Percentiles rank a stretch among this genome's conserved stretches.
These are phyloP conservation scores for Rhyacophila brunnea DNA, from an alignment of 1,140 invertebrate species.

Conservation along the genomic window DNA sequence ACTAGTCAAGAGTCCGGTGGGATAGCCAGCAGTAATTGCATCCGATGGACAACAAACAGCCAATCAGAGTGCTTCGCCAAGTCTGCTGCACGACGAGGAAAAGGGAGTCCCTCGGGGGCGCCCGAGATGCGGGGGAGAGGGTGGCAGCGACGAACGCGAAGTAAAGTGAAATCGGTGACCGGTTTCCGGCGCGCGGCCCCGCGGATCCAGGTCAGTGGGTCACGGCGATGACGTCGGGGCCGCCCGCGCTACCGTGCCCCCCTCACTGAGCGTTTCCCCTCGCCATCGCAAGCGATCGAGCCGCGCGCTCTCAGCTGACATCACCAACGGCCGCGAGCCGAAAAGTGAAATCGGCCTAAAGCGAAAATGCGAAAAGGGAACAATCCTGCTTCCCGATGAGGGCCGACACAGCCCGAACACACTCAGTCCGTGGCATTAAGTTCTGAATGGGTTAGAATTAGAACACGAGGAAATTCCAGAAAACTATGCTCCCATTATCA, in stretches of 20 bases:
- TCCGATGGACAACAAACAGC: too few relatives aligned
- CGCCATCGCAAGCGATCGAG: neutral
- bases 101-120: neutral
- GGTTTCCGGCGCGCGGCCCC: conserved; percentile 31
- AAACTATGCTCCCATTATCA: too few relatives aligned
- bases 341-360: conserved; percentile 35
- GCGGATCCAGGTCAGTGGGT: conserved; percentile 34
- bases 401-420: too few relatives aligned
- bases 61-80: too few relatives aligned
- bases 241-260: conserved; percentile 6
- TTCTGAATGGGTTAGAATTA: too few relatives aligned
- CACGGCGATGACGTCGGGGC: conserved; percentile 34
- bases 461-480: too few relatives aligned
- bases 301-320: conserved; percentile 5
- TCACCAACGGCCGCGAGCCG: conserved; percentile 16
- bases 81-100: neutral
- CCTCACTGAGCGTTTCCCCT: neutral
- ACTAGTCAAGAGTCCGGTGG: too few relatives aligned
- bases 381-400: too few relatives aligned
- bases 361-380: neutral
- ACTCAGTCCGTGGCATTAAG: too few relatives aligned
- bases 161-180: conserved; percentile 32
- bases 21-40: too few relatives aligned
- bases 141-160: neutral
- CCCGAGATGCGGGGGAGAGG: neutral